Base-by-base conservation (phyloP, 1,140 invertebrate species). In the Sitophilus oryzae region DNA sequence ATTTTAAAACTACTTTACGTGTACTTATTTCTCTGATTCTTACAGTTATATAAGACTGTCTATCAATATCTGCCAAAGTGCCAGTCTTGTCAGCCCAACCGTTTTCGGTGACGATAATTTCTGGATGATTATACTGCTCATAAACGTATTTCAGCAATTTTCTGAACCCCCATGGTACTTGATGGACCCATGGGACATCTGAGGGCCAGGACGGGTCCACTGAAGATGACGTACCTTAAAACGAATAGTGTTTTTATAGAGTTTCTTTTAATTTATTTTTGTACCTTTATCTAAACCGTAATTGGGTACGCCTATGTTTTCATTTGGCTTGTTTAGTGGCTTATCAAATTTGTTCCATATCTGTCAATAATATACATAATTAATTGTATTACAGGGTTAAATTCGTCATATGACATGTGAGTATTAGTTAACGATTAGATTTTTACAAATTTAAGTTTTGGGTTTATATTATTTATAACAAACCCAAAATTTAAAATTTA, bases 21-120 rank as follows among this genome's bases (percentile, higher is more conserved):
- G 5, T 6, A 11, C 5, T 30, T 30, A 6, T 6, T 30, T 30
- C 5, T 30, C 11, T 6, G 11, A 30, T 41, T 40, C 30, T 59
- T 58, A 70, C 65, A 18, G 57, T 55, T 36, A 71, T 71, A 61
- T 71, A 80, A 36, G 67, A 56, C 18, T 77, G 65, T 58, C 78
- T 57, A 74, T 77, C 59, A 74, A 78, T 64, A 78, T 79, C 22
- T 73, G 79, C 3, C 76, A 71, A 49, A 6, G 45, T 54, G 71
- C 70, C 21, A 36, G 19, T 48, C 2, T 11, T 47, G 38, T 64
- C 62, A 10, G 58, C 53, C 11, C 62, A 47, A 23, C 63, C 61
- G 22, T 65, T 65, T 46, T 65, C 63, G 8, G 58, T 63, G 20
- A 65, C 55, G 15, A 59, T 35, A 15, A 65, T 55, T 52, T 60